Evolutionary conservation across 1,140 invertebrate species (phyloP).

Genomic region (Stegodyphus dumicola): DNA sequence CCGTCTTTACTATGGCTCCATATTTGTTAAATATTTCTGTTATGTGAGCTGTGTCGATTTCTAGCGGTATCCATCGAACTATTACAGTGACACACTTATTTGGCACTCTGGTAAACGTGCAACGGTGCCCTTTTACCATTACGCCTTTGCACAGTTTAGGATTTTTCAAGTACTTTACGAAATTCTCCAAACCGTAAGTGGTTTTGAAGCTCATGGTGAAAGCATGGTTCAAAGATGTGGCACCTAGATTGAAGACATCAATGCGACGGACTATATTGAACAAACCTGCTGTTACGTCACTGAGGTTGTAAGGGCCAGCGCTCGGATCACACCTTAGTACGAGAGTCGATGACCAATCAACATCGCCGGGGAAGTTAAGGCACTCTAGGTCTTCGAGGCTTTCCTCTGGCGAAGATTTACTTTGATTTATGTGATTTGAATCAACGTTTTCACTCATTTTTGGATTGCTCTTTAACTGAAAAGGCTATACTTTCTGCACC

Average conservation of each 20-base stretch:
- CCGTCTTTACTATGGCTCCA: conserved; percentile 37
- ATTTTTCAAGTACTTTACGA: conserved; percentile 8
- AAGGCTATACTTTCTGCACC: no score
- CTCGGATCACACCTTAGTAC: conserved; percentile 31
- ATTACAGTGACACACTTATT: not conserved
- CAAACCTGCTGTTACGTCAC: conserved; percentile 20
- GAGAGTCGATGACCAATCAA: conserved; percentile 45
- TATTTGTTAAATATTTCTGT: not conserved
- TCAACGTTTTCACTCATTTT: not conserved
- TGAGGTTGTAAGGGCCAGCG: conserved; percentile 21
- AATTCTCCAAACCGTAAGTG: not conserved
- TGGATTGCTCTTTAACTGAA: no score
- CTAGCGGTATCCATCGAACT: conserved; percentile 32
- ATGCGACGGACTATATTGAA: conserved; percentile 9
- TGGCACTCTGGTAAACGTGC: not conserved
- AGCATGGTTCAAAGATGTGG: conserved; percentile 34
- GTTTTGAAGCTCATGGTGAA: conserved; percentile 33
- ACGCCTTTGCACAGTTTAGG: not conserved
- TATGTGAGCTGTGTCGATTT: conserved; percentile 21
- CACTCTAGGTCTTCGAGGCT: conserved; percentile 22
- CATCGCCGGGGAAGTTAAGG: conserved; percentile 17
- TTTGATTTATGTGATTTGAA: not conserved
- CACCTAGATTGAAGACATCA: conserved; percentile 32
- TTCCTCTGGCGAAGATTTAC: not conserved
- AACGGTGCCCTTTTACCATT: conserved; percentile 4